Evolutionary conservation across 1,140 invertebrate genomes (phyloP).

Genomic region (Dendrolimus punctatus): DNA sequence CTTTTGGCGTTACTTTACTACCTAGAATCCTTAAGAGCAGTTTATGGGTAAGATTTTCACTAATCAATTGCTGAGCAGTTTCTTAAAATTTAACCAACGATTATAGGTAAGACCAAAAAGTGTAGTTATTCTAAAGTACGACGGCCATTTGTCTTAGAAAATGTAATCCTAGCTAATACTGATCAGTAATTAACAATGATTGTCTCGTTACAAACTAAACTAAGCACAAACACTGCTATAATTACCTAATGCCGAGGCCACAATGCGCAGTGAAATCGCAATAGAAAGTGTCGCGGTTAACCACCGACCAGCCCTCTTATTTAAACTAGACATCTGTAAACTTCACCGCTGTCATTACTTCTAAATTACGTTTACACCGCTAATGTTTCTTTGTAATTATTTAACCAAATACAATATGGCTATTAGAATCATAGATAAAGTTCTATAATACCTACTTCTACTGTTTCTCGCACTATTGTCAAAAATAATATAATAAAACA

Average conservation of each 20-base stretch:
- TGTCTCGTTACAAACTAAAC: neutral
- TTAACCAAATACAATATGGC: constrained; percentile 5
- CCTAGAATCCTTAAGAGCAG: too few relatives aligned
- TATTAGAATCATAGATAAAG: too few relatives aligned
- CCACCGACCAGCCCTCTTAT: constrained; percentile 32
- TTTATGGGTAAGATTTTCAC: too few relatives aligned
- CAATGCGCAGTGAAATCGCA: constrained; percentile 27
- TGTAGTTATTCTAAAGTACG: too few relatives aligned
- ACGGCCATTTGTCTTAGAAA: neutral
- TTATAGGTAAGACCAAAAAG: too few relatives aligned
- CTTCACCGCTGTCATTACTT: constrained; percentile 21
- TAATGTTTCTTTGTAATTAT: constrained; percentile 15
- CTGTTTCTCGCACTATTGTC: too few relatives aligned
- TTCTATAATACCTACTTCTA: too few relatives aligned
- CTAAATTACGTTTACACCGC: constrained; percentile 17
- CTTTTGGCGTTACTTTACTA: too few relatives aligned
- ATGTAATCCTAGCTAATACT: neutral
- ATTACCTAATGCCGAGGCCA: constrained; percentile 9
- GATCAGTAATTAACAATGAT: too few relatives aligned
- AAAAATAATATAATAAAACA: too few relatives aligned
- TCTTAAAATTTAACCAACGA: too few relatives aligned
- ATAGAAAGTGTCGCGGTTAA: constrained; percentile 46
- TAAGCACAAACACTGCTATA: constrained; percentile 6
- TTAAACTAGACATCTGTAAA: constrained; percentile 37
- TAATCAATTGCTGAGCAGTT: too few relatives aligned